phyloP scores from a whole-genome alignment of 2,888 invertebrate species.

The Diarsia rubi region DNA sequence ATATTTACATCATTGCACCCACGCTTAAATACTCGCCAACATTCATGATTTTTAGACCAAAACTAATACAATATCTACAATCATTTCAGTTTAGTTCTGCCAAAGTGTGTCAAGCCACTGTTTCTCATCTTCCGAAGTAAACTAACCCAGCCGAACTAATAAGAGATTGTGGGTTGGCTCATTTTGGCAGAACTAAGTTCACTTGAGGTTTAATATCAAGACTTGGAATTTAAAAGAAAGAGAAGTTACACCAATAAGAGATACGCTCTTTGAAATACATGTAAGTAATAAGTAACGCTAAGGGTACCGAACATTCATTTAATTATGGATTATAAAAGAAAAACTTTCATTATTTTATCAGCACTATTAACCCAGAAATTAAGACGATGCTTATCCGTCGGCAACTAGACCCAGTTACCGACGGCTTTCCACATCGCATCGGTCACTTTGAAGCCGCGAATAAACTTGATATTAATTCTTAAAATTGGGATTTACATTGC shows the following conservation, averaged over 20 bases:
- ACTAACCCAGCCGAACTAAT: not conserved
- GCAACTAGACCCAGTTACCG: not conserved
- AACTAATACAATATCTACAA: constrained; percentile 56
- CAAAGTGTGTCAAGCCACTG: not conserved
- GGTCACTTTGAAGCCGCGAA: not conserved
- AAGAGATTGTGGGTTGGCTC: not conserved
- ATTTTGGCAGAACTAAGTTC: not conserved
- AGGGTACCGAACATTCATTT: not conserved
- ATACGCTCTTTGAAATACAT: not conserved
- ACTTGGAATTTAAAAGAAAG: not conserved
- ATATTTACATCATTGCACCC: constrained; percentile 74
- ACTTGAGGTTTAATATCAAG: constrained; percentile 33
- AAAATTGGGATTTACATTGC: not conserved
- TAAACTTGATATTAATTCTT: not conserved
- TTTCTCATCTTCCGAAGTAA: not conserved
- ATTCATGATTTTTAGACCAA: constrained; percentile 16
- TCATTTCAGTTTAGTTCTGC: constrained; percentile 9
- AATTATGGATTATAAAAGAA: not conserved
- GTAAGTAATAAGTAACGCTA: too few relatives aligned
- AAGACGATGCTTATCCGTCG: not conserved
- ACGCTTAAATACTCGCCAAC: constrained; percentile 53
- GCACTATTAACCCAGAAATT: not conserved
- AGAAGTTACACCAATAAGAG: not conserved
- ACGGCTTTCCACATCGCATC: not conserved
- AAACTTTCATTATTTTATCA: not conserved